Base-by-base conservation (phyloP, 2,797 vertebrate genomes). In the Hipposideros larvatus region DNA sequence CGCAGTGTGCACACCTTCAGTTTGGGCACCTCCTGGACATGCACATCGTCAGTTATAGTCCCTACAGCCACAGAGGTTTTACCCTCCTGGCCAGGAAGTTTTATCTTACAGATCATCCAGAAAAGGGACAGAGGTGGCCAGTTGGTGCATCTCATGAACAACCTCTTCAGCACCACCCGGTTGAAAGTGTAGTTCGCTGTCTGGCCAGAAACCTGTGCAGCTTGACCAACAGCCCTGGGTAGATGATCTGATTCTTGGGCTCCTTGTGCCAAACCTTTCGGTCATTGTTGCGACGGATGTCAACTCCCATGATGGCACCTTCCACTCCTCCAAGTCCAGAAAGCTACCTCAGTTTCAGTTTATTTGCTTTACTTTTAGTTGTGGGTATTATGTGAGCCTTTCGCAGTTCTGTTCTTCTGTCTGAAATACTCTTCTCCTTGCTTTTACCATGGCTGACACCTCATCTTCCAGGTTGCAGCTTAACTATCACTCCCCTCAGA, bases 351-450 rank as follows among this genome's bases (percentile, higher is more conserved):
- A 34, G 71, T 88, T 93, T 84, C 70, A 19, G 0, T 66, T 46
- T 90, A 61, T 93, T 80, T 80, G 28, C 61, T 46, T 88, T 61
- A 53, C n/a, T 82, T 94, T 77, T 78, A 53, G 16, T 87, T 78
- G 70, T 48, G 15, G 15, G 18, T 63, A 14, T 87, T 61, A 22
- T 3, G 7, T 65, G 77, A 95, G 3, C 28, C 53, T 71, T 87
- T 59, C 19, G 7, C 8, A 19, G 24, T 91, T 94, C 59, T 68
- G 1, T 80, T 68, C 19, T 75, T 91, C 43, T 79, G 21, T 37
- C 22, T 71, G 24, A 59, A 87, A 77, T 83, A 19, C 22, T 51
- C 51, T 79, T 77, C 51, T 83, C 53, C 13, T 9, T 83, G 41
- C 9, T 88, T 78, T 65, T n/a, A 85, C 65, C 15, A 1, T 57